Conservation (phyloP, 2,888 invertebrate genomes). For the Torymus tubicola region DNA sequence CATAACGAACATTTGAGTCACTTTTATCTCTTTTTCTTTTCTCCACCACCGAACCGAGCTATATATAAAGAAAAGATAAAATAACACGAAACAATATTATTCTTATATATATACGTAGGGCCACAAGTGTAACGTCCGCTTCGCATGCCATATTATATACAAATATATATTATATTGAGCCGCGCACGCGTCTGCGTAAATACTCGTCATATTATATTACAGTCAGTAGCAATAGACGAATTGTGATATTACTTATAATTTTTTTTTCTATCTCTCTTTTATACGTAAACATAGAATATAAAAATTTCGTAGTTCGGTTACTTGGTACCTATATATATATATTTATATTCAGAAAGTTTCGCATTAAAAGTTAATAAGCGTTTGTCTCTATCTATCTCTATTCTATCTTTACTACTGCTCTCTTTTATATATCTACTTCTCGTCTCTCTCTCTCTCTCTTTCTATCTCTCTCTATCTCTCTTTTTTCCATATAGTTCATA, state of each 20-base stretch:
- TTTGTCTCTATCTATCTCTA: slow-evolving; percentile 57
- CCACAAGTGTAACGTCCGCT: slow-evolving; percentile 58
- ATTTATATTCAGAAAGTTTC: slow-evolving; percentile 47
- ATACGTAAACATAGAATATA: slow-evolving; percentile 50
- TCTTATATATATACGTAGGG: slow-evolving; percentile 44
- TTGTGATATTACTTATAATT: slow-evolving; percentile 36
- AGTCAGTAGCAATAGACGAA: slow-evolving; percentile 55
- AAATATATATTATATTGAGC: slow-evolving; percentile 30
- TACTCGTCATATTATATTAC: slow-evolving; percentile 50
- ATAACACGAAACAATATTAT: slow-evolving; percentile 42
- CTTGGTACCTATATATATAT: slow-evolving; percentile 44
- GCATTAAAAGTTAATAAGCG: slow-evolving; percentile 54
- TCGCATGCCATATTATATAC: slow-evolving; percentile 56
- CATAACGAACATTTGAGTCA: not conserved
- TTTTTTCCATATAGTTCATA: slow-evolving; percentile 48
- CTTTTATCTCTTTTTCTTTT: slow-evolving; percentile 14
- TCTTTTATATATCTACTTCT: slow-evolving; percentile 50
- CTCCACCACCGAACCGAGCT: slow-evolving; percentile 21
- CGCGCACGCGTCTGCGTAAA: slow-evolving; percentile 59
- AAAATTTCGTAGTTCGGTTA: slow-evolving; percentile 55
- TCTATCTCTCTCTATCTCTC: slow-evolving; percentile 45
- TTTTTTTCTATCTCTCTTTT: slow-evolving; percentile 46
- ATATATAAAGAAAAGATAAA: slow-evolving; percentile 9
- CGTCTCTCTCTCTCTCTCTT: slow-evolving; percentile 52
- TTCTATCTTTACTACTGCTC: slow-evolving; percentile 47